Conservation (phyloP, 2,113 vertebrate genomes). For the Forbesichthys papilliferus region DNA sequence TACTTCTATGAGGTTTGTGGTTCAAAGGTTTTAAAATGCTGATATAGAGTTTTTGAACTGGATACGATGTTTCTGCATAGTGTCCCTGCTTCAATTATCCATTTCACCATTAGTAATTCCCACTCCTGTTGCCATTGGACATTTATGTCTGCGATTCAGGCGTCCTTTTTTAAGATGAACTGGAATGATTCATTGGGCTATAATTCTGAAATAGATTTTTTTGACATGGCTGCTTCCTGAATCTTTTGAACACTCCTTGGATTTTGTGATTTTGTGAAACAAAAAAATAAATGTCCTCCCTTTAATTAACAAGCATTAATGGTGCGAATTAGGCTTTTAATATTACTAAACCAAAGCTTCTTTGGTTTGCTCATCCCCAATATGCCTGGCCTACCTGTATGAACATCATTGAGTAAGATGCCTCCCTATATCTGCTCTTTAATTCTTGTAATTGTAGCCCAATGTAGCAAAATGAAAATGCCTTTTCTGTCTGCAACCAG, state of each 20-base stretch:
- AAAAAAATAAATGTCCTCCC: conserved; percentile 39
- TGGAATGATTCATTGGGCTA: conserved; percentile 68
- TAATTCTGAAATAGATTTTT: conserved; percentile 66
- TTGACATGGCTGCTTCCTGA: conserved; percentile 46
- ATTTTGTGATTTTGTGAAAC: conserved; percentile 28
- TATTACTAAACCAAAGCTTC: conserved; percentile 24
- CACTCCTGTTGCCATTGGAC: conserved; percentile 37
- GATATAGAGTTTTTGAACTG: too few relatives aligned
- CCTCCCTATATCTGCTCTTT: too few relatives aligned
- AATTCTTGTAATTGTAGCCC: too few relatives aligned
- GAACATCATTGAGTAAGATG: too few relatives aligned
- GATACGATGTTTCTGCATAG: background rate
- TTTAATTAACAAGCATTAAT: conserved; percentile 50
- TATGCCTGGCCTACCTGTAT: too few relatives aligned
- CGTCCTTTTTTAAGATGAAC: conserved; percentile 52
- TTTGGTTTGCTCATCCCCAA: too few relatives aligned
- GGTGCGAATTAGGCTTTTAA: conserved; percentile 48
- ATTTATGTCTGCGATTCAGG: conserved; percentile 31
- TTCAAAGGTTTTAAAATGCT: too few relatives aligned
- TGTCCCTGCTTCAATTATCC: conserved; percentile 51
- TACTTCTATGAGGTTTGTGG: too few relatives aligned
- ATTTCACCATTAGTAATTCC: conserved; percentile 28
- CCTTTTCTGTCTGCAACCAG: too few relatives aligned
- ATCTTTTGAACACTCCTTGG: conserved; percentile 56
- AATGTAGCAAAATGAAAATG: too few relatives aligned